Base-by-base conservation (phyloP, 2,113 vertebrate genomes). In the Ceratotherium simum region DNA sequence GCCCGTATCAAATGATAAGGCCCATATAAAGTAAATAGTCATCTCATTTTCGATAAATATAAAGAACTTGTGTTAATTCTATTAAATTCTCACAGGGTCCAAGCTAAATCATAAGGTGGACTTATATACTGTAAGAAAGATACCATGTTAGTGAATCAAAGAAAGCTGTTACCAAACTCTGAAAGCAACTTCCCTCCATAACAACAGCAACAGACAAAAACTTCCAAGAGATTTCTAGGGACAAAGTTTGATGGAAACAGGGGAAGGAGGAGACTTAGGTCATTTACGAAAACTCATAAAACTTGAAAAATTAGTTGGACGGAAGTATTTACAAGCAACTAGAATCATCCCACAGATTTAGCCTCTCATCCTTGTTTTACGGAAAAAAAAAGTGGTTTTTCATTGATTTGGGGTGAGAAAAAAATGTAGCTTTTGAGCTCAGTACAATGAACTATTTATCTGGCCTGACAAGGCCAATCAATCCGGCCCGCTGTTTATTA, bases 361-460 rank as follows among this genome's bases (percentile, higher is more conserved):
- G 97, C 89, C 90, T 97, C 96, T 97, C 79, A 96, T 97, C 86
- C 75, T 95, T 91, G 78, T 95, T 85, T 94, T 92, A 82, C 87
- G 48, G 23, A n/a, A 25, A 64, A 80, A 39, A 95, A 90, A 92
- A 97, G 91, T 94, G 93, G 85, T 96, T 97, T 98, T 90, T 90
- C 95, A 97, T 96, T 96, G 96, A 97, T 96, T 96, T 97, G 17
- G 95, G 97, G 96, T 97, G 96, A 96, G 96, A 89, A 97, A 97
- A 94, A 98, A 97, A 97, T 97, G 91, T 97, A 93, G 97, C 96
- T 97, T 98, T 98, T 97, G 89, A 98, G 91, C 80, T 95, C 79
- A 96, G 84, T 90, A 98, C 96, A 98, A 98, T 97, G 97, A 98
- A 97, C 95, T 97, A 97, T 97, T 98, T 98, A 98, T 98, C 79